Base-by-base conservation (phyloP, 2,113 vertebrate species). In the Scytalopus superciliaris region DNA sequence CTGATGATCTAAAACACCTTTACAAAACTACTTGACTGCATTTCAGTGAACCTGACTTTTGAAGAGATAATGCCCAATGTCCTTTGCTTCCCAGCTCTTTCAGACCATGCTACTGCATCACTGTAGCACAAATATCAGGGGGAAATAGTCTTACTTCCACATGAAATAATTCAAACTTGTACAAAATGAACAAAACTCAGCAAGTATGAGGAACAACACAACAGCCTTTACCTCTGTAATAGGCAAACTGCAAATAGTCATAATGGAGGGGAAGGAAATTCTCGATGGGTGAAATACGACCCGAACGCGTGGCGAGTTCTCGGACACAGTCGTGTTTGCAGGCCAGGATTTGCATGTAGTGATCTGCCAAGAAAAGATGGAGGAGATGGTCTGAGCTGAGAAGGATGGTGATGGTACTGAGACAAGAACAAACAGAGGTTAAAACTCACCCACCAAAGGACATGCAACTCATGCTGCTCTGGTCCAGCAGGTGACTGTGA, bases 251-350 rank as follows among this genome's bases (percentile, higher is more conserved):
- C 70, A 99, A 96, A 97, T 99, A 99, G 97, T 99, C 99, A 0
- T 99, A 99, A 87, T 99, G 99, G 78, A 99, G 98, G 33, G 99
- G 99, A 59, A 99, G 98, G 95, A 99, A 99, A 95, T 99, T 99
- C 85, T 99, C 99, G 5, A 99, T 99, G 9, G 99, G 99, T 0
- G 99, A 99, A 84, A 99, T 98, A 9, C 99, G 99, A 7, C 99
- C 99, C 0, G 99, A 99, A 5, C 99, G 98, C 0, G 99, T 99
- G 52, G 99, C 98, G 0, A 99, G 98, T 35, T 99, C 99, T 94
- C 99, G 96, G 52, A 99, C 98, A 7, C 99, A 99, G 87, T 99
- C 98, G 0, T 99, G 99, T 35, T 99, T 98, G 96, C 99, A 99
- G 84, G 98, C 98, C 80, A 99, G 97, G 33, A 99, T 98, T 96